Evolutionary conservation across 2,797 vertebrate genomes (phyloP), one percentile per base, ranked within the genome.

Genomic region (Sciurus vulgaris): DNA sequence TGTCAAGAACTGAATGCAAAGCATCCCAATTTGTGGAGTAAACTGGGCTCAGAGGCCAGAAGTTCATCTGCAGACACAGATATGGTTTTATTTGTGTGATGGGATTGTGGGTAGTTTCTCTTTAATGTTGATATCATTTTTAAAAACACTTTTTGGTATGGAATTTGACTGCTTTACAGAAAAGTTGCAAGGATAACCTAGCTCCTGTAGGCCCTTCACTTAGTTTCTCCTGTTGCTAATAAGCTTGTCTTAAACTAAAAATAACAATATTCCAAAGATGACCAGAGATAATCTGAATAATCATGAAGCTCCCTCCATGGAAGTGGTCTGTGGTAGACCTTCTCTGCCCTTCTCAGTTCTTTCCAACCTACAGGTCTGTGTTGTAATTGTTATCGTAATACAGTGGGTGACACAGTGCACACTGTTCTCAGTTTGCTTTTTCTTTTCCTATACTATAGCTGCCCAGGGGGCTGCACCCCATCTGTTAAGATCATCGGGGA

Each of bases 81-180:
- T 33, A 70, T 0, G 24, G 18, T 76, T 93, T 79, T 82, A 30
- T 87, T 72, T 81, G 90, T 44, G 41, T 69, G 70, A 56, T 95
- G 63, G 26, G 38, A 44, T 70, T 51, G 11, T 93, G 73, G 56
- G 63, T 47, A 86, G 2, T 91, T 69, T 93, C 63, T 63, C 76
- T 96, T 89, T 84, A 67, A 47, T 92, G 74, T 69, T 94, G 76
- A 38, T 81, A 59, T 74, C 33, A 15, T 59, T 26, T 78, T 86
- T 61, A 18, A 91, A 38, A n/a, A 72, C 88, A 2, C 38, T 82
- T 81, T 82, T 41, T 49, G 44, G 89, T 92, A 79, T 89, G 65
- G 22, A 44, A 28, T 61, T 87, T 81, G 73, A 61, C 3, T 69
- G 18, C 70, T 93, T 81, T 70, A 49, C 4, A 41, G 86, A 65